phyloP scores from a whole-genome alignment of 2,797 vertebrate species.

The Podarcis siculus region DNA sequence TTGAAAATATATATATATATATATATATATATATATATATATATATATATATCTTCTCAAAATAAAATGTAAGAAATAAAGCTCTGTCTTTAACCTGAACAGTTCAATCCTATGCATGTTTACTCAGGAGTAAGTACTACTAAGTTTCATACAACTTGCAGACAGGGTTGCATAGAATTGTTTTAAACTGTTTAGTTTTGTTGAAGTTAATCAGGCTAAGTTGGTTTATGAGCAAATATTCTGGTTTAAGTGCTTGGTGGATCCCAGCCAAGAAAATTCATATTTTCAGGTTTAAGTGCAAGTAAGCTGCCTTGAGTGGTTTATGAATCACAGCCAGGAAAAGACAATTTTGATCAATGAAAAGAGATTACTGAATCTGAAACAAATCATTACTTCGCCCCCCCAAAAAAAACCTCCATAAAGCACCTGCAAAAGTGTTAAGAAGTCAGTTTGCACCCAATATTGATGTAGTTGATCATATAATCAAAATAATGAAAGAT shows the following conservation, averaged over 20 bases:
- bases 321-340: slow-evolving; percentile 10
- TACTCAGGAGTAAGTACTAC: not conserved
- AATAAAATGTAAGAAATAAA: too few relatives aligned
- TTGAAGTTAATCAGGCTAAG: not conserved
- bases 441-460: slow-evolving; percentile 9
- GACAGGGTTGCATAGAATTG: not conserved
- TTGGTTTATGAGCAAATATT: not conserved
- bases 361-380: slow-evolving; percentile 20
- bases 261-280: not conserved
- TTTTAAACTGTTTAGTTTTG: not conserved
- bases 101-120: not conserved
- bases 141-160: not conserved
- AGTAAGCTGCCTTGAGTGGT: slow-evolving; percentile 11
- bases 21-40: too few relatives aligned
- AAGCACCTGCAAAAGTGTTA: slow-evolving; percentile 4
- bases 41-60: too few relatives aligned
- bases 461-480: not conserved
- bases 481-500: slow-evolving; percentile 21
- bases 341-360: not conserved
- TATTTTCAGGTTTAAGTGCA: slow-evolving; percentile 5
- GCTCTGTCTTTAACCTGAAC: not conserved
- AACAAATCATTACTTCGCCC: slow-evolving; percentile 10
- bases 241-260: slow-evolving; percentile 1
- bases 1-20: too few relatives aligned
- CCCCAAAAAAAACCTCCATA: not conserved